Base-by-base conservation (phyloP, 2,797 vertebrate species). In the Capromys pilorides region DNA sequence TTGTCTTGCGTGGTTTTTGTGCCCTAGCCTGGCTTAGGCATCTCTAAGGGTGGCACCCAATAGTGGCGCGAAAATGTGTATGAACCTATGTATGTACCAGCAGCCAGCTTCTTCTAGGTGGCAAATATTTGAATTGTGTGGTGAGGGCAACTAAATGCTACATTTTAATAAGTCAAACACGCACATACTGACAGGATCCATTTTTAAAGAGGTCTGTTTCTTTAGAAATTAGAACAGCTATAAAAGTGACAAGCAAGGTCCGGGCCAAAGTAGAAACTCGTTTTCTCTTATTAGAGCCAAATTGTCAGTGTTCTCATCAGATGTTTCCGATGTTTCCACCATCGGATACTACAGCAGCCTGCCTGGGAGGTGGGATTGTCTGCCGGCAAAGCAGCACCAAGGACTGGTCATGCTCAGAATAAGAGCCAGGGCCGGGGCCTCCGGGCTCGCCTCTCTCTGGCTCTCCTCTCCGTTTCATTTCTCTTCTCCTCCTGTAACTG, bases 1-100 rank as follows among this genome's bases (percentile, higher is more conserved):
- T 97, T 98, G 97, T 94, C 94, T 98, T 94, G 97, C 84, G 93
- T 97, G 97, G 54, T 97, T 93, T 97, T 97, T 94, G 67, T 97
- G 94, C 96, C 97, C 97, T 93, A 97, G 78, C 54, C 96, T 96
- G 91, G 95, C 98, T 97, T 71, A 97, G 96, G 33, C 94, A 97
- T 88, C 88, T 87, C 96, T 96, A 97, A 97, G 97, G 97, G 95
- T 61, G 94, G 83, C 95, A 95, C 97, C 97, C 98, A 98, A 98
- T 98, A 92, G 97, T 95, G 97, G 97, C 97, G 98, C 98, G 98
- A 98, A 98, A 98, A 97, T 98, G 97, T 98, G 97, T 98, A 97
- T 98, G 98, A 98, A 98, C 98, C 98, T 98, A 96, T 96, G 95
- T 97, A 69, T 94, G 96, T 96, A 96, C 97, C 98, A 98, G 98